phyloP scores from a whole-genome alignment of 2,888 invertebrate species.

The Crematogaster levior region DNA sequence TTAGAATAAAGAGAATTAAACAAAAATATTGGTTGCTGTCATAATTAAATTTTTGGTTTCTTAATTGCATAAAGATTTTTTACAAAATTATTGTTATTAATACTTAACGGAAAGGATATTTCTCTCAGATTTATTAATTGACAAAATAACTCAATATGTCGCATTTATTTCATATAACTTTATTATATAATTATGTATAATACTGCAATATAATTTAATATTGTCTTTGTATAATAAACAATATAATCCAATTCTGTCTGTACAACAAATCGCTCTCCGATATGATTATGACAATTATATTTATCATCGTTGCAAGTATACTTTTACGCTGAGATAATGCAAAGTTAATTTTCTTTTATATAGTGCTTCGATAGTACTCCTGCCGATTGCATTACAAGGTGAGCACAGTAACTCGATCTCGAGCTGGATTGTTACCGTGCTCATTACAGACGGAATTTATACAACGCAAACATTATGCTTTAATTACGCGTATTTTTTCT shows the following conservation, averaged over 20 bases:
- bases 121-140: background rate
- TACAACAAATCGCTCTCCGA: background rate
- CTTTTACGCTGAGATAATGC: background rate
- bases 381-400: background rate
- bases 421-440: background rate
- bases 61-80: too few relatives aligned
- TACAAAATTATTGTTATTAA: too few relatives aligned
- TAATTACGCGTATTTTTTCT: conserved; percentile 34
- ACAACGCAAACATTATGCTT: conserved; percentile 12
- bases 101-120: background rate
- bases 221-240: background rate
- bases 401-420: background rate
- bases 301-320: background rate
- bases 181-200: background rate
- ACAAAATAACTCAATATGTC: background rate
- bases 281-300: background rate
- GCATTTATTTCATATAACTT: background rate
- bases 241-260: background rate
- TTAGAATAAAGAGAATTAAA: background rate
- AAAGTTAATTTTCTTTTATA: background rate
- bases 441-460: conserved; percentile 15
- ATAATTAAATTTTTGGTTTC: background rate
- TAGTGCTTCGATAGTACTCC: background rate
- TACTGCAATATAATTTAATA: conserved; percentile 2
- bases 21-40: background rate